phyloP scores from a whole-genome alignment of 30 jellyfish, hydroid and myxozoan genomes.

The Hydractinia symbiolongicarpus region DNA sequence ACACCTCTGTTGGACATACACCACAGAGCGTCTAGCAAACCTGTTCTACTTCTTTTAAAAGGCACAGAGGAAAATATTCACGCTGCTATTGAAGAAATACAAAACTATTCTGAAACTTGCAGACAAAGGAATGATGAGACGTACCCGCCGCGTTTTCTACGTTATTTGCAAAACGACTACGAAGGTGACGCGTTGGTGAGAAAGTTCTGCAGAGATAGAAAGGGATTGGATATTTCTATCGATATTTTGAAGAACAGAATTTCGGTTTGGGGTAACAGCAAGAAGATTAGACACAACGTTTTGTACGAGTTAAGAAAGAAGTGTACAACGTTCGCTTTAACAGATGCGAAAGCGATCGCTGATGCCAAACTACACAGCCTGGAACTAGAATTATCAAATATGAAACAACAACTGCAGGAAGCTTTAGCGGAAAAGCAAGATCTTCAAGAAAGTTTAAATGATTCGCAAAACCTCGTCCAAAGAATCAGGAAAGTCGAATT shows the following conservation, averaged over 20 bases:
- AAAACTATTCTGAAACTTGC: background rate
- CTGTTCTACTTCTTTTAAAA: background rate
- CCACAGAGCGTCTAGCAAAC: background rate
- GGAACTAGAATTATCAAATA: background rate
- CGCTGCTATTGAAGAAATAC: background rate
- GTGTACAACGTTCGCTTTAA: slow-evolving; percentile 15
- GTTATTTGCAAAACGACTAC: slow-evolving; percentile 9
- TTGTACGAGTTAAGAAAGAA: background rate
- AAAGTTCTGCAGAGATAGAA: background rate
- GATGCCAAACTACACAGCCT: slow-evolving; percentile 12
- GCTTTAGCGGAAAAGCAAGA: background rate
- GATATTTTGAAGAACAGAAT: background rate
- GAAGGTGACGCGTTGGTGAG: background rate
- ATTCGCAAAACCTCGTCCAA: background rate
- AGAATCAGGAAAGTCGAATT: background rate
- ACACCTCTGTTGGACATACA: background rate
- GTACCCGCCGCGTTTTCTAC: slow-evolving; percentile 8
- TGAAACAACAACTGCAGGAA: slow-evolving; percentile 15
- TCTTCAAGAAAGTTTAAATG: background rate
- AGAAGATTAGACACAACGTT: background rate
- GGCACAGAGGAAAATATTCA: slow-evolving; percentile 1
- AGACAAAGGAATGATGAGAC: background rate
- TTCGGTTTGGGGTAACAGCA: slow-evolving; percentile 6
- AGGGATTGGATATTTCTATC: slow-evolving; percentile 10
- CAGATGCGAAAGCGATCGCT: slow-evolving; percentile 20